Conservation (phyloP, 2,888 invertebrate genomes). For the Notocelia uddmanniana region DNA sequence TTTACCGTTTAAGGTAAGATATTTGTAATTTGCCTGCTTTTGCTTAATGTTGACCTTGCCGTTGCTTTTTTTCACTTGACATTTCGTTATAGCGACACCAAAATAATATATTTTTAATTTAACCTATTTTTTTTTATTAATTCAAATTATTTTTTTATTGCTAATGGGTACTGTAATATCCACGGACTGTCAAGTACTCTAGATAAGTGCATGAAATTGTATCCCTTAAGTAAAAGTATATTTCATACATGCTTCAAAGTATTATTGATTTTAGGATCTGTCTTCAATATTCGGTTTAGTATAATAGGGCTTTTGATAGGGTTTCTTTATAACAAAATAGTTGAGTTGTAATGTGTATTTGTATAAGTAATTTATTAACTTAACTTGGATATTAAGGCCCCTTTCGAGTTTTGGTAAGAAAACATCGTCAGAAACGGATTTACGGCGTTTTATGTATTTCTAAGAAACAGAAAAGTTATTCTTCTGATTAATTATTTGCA, state of each 20-base stretch:
- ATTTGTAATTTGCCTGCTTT: conserved; percentile 44
- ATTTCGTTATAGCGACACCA: background rate
- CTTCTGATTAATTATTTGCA: too few species aligned
- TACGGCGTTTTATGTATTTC: too few species aligned
- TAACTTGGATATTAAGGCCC: background rate
- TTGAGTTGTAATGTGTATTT: background rate
- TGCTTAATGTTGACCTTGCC: conserved; percentile 22
- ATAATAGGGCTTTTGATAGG: background rate
- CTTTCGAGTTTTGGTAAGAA: too few species aligned
- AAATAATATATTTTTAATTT: background rate
- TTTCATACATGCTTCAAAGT: conserved; percentile 78
- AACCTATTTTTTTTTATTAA: background rate
- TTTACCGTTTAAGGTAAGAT: conserved; percentile 43
- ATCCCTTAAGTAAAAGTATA: conserved; percentile 49
- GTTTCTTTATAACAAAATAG: background rate
- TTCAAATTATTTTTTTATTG: background rate
- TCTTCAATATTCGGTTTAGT: background rate
- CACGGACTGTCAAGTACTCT: background rate
- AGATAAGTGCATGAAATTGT: conserved; percentile 29
- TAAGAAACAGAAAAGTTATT: too few species aligned
- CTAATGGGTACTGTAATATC: background rate
- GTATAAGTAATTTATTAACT: background rate
- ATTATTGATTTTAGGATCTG: conserved; percentile 20
- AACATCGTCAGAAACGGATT: too few species aligned
- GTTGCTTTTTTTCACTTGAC: conserved; percentile 28